Percentiles rank a stretch among this genome's conserved stretches.
These are phyloP conservation scores for Phytoseiulus persimilis DNA, from an alignment of 2,888 invertebrate species.

Conservation along the genomic window DNA sequence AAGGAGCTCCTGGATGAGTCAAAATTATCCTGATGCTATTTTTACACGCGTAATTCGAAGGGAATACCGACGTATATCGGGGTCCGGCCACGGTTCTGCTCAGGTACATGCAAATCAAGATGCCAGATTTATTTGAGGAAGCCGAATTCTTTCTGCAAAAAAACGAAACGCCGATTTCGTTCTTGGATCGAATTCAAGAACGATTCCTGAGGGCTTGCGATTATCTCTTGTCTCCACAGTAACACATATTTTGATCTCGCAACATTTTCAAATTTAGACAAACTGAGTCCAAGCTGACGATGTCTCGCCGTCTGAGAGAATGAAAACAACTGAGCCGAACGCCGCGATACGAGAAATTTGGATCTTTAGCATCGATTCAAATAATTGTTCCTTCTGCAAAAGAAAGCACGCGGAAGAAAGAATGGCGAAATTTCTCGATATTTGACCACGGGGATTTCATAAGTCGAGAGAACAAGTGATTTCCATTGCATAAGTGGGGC, in stretches of 20 bases:
- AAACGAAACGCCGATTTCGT: too few species aligned
- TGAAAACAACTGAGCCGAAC: background rate
- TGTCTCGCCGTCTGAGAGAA: background rate
- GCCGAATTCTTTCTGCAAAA: too few species aligned
- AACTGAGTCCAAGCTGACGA: background rate
- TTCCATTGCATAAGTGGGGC: background rate
- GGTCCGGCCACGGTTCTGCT: too few species aligned
- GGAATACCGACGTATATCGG: too few species aligned
- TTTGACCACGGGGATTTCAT: background rate
- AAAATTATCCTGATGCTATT: background rate
- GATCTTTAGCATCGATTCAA: background rate
- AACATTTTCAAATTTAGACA: background rate
- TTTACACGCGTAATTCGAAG: background rate
- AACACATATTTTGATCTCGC: too few species aligned
- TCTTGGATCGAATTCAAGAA: too few species aligned
- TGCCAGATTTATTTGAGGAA: too few species aligned
- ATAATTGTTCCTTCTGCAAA: background rate
- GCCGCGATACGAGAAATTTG: background rate
- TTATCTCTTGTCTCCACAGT: too few species aligned
- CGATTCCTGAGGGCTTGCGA: too few species aligned
- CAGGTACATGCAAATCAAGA: too few species aligned
- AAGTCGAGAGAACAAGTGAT: background rate
- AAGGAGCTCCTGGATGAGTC: background rate
- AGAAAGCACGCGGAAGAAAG: background rate
- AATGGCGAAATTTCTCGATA: background rate